A percentile compares a stretch with the other conserved stretches of the same genome.
Evolutionary conservation across 2,113 vertebrate genomes (phyloP).

Genomic region (Amblyopsis rosae): DNA sequence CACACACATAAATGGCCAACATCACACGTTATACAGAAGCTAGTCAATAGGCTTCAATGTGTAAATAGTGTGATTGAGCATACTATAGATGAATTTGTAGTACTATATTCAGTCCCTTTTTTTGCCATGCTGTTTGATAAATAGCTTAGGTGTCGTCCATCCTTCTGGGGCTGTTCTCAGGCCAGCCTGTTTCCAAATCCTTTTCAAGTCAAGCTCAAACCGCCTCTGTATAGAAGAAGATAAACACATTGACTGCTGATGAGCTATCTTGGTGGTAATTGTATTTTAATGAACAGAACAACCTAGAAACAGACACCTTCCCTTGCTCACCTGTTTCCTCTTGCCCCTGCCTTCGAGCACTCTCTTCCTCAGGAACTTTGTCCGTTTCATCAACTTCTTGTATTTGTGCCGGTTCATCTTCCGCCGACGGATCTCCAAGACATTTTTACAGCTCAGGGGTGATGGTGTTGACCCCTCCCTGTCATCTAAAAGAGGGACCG

Average conservation of each 20-base stretch:
- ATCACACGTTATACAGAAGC: conserved; percentile 1
- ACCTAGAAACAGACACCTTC: too few species aligned
- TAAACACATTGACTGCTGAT: background rate
- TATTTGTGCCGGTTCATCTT: conserved; percentile 95
- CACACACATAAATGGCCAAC: background rate
- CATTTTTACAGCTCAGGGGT: conserved; percentile 81
- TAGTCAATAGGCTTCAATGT: background rate
- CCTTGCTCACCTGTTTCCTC: conserved; percentile 76
- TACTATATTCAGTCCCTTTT: conserved; percentile 45
- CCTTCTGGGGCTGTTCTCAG: conserved; percentile 83
- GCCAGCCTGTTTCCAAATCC: conserved; percentile 86
- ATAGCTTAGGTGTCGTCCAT: conserved; percentile 88
- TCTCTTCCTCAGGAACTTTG: conserved; percentile 80
- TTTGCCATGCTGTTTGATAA: conserved; percentile 69
- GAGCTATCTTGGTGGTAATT: too few species aligned
- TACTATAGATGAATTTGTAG: background rate
- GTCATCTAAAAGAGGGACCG: conserved; percentile 37
- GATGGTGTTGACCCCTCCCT: conserved; percentile 32
- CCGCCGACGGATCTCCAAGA: conserved; percentile 87
- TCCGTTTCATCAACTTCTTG: conserved; percentile 87
- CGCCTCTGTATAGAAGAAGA: conserved; percentile 65
- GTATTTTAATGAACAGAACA: too few species aligned
- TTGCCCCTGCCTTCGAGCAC: conserved; percentile 78
- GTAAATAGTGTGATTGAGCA: background rate
- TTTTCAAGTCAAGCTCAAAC: conserved; percentile 86